Conservation (phyloP, 2,113 vertebrate genomes). For the Periophthalmodon schlosseri region DNA sequence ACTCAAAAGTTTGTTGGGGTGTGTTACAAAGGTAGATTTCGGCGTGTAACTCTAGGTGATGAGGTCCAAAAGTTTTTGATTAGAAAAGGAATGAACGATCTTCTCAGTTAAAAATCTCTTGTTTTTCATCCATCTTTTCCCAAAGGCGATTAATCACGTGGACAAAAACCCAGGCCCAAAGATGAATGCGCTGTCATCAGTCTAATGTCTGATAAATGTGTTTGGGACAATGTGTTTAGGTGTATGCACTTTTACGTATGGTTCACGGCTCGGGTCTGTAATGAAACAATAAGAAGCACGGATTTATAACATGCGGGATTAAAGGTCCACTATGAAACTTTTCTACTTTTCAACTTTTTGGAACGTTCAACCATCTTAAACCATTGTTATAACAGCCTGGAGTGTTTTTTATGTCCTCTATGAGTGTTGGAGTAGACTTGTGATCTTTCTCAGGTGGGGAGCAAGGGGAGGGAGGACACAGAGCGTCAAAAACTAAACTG, state of each 20-base stretch:
- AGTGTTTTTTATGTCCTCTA: too few species aligned
- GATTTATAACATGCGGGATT: background rate
- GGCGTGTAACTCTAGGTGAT: background rate
- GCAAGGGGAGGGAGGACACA: too few species aligned
- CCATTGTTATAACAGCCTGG: too few species aligned
- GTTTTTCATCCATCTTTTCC: slow-evolving; percentile 2
- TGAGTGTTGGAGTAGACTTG: too few species aligned
- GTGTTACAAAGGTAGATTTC: background rate
- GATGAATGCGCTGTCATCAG: background rate
- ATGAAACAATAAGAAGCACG: background rate
- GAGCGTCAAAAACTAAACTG: too few species aligned
- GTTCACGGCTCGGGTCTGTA: background rate
- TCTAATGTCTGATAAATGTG: slow-evolving; percentile 6
- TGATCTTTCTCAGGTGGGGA: too few species aligned
- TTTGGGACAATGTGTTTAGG: background rate
- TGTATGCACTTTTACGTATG: slow-evolving; percentile 5
- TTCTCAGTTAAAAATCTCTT: background rate
- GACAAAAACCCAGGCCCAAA: background rate
- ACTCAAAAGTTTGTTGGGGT: background rate
- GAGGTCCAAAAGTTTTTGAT: background rate
- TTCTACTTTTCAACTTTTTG: too few species aligned
- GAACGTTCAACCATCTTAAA: too few species aligned
- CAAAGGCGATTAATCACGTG: background rate
- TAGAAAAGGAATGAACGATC: slow-evolving; percentile 2
- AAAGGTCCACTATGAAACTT: background rate